These are phyloP conservation scores for Salminus brasiliensis DNA, from an alignment of 2,113 vertebrate species.

Conservation along the genomic window DNA sequence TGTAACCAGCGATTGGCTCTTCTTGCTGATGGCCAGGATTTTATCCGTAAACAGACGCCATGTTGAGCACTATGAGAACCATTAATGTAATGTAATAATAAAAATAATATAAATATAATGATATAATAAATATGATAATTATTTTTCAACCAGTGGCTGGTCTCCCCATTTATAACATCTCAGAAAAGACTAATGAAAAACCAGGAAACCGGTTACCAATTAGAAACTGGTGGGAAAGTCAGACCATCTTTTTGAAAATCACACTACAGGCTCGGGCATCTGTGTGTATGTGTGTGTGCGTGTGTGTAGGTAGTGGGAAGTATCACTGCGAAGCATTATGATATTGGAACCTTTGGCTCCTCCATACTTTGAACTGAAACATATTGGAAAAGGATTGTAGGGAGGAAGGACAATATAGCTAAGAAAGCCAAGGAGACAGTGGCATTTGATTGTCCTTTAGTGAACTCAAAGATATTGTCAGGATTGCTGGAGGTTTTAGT, in stretches of 20 bases:
- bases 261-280: constrained; percentile 32
- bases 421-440: constrained; percentile 61
- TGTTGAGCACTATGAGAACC: too few species aligned
- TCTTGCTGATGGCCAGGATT: too few species aligned
- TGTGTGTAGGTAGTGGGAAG: constrained; percentile 23
- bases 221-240: not conserved
- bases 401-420: constrained; percentile 56
- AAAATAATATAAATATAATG: too few species aligned
- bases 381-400: constrained; percentile 56
- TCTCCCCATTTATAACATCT: too few species aligned
- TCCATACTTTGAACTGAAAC: constrained; percentile 55
- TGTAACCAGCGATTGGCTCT: too few species aligned
- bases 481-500: constrained; percentile 51
- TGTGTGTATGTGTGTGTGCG: constrained; percentile 34
- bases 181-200: too few species aligned
- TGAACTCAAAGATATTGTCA: constrained; percentile 62
- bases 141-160: too few species aligned
- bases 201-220: not conserved
- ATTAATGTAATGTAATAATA: too few species aligned
- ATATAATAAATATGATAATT: too few species aligned
- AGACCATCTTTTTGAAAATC: not conserved
- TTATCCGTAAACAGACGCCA: too few species aligned
- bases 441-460: constrained; percentile 68
- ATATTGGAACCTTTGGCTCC: constrained; percentile 43
- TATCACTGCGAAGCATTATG: constrained; percentile 27